Base-by-base conservation (phyloP, 2,113 vertebrate genomes). In the Oceanodroma tethys region DNA sequence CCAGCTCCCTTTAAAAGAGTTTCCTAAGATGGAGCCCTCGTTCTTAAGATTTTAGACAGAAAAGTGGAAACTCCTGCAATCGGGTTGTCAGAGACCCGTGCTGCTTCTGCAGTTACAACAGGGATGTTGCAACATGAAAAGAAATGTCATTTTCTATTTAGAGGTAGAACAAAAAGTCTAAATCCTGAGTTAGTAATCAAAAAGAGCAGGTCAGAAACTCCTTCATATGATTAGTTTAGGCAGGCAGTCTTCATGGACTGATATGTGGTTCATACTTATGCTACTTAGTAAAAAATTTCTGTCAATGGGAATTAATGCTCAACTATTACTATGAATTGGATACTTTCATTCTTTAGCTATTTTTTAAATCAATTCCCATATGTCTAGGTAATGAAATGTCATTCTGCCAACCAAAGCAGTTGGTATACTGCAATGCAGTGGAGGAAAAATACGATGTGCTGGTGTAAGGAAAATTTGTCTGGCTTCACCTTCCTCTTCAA, bases 371-470 rank as follows among this genome's bases (percentile, higher is more conserved):
- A 88, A 59, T 95, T 93, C 47, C 70, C 42, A 70, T 90, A 91
- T 73, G 66, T 97, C 86, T 79, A 67, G 58, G 58, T 94, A 94
- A 96, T 73, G 74, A 93, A 96, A 95, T 95, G 93, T 76, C 89
- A 93, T 87, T 80, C 66, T 95, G 91, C 86, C 95, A 95, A 89
- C 36, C 14, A 92, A 94, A 97, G 89, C 66, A 73, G 42, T 89
- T 87, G 94, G 79, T 85, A 82, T 82, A 96, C 95, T 96, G 93
- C 93, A 97, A 50, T 97, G 94, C 94, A 26, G 95, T 72, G 32
- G 47, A 95, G 66, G 63, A 85, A 94, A 96, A 91, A 90, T 65
- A 40, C 68, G 85, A n/a, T 7, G 13, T 93, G 91, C 86, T 96
- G 53, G 78, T 70, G 66, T 94, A 85, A 95, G 96, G 67, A 91